phyloP scores from a whole-genome alignment of 2,888 invertebrate species.

The Drosophila putrida region DNA sequence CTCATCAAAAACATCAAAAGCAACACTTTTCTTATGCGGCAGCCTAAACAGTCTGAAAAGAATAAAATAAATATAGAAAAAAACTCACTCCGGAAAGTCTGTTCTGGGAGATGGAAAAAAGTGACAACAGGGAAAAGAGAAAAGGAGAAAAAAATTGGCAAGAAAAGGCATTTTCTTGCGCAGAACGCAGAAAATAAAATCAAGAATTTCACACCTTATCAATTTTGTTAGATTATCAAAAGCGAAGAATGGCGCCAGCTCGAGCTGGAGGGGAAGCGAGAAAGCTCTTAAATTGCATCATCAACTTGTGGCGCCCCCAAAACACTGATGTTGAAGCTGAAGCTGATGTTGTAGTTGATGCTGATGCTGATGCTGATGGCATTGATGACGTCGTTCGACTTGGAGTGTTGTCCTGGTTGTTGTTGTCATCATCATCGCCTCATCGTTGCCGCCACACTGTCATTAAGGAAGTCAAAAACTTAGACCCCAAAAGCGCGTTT shows the following conservation, averaged over 20 bases:
- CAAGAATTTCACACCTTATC: conserved; percentile 81
- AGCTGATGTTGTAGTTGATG: conserved; percentile 37
- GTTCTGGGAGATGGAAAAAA: conserved; percentile 5
- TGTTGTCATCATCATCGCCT: conserved; percentile 55
- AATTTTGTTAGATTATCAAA: conserved; percentile 80
- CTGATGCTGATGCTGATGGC: conserved; percentile 47
- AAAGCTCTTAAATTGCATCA: conserved; percentile 43
- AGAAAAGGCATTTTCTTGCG: conserved; percentile 66
- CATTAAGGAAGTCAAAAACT: conserved; percentile 81
- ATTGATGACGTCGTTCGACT: conserved; percentile 56
- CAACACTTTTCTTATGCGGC: conserved; percentile 38
- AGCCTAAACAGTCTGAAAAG: conserved; percentile 32
- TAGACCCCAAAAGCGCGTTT: conserved; percentile 63
- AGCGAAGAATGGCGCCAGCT: conserved; percentile 37
- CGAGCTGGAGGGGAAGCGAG: conserved; percentile 1
- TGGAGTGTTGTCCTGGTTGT: conserved; percentile 30
- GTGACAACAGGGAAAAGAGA: background rate
- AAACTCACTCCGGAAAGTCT: conserved; percentile 21
- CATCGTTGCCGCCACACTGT: conserved; percentile 64
- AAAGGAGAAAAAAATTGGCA: conserved; percentile 47
- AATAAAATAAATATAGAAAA: conserved; percentile 11
- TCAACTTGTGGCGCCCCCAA: conserved; percentile 45
- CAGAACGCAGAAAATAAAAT: conserved; percentile 76
- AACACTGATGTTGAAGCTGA: conserved; percentile 15
- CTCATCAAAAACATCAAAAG: conserved; percentile 83